phyloP scores from a whole-genome alignment of 2,113 vertebrate species.

The Polypterus senegalus region DNA sequence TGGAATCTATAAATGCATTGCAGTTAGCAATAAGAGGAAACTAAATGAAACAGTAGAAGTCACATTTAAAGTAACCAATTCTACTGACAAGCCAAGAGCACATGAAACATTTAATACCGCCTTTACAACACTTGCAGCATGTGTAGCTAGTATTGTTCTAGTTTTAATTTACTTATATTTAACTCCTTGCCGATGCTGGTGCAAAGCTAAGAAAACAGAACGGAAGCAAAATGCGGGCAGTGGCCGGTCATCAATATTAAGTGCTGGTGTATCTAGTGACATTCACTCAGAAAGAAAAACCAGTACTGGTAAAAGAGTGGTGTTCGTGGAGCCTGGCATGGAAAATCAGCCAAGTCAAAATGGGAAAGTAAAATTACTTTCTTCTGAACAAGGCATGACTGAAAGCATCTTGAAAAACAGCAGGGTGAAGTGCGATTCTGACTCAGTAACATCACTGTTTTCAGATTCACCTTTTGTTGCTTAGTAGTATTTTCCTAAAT shows the following conservation, averaged over 20 bases:
- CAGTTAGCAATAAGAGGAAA: slow-evolving; percentile 40
- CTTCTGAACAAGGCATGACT: slow-evolving; percentile 37
- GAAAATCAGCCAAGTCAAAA: slow-evolving; percentile 40
- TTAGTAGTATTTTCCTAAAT: not conserved
- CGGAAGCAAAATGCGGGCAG: slow-evolving; percentile 39
- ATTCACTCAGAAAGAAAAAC: slow-evolving; percentile 41
- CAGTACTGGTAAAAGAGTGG: slow-evolving; percentile 63
- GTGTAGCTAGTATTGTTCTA: slow-evolving; percentile 68
- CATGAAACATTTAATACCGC: slow-evolving; percentile 71
- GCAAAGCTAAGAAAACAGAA: slow-evolving; percentile 35
- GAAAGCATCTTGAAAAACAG: slow-evolving; percentile 67
- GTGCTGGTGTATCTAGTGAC: slow-evolving; percentile 29
- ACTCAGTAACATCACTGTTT: slow-evolving; percentile 46
- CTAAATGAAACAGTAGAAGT: slow-evolving; percentile 48
- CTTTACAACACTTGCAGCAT: slow-evolving; percentile 72
- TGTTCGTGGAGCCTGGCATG: slow-evolving; percentile 57
- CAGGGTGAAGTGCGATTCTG: slow-evolving; percentile 47
- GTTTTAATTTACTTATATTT: slow-evolving; percentile 74
- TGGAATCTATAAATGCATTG: slow-evolving; percentile 57
- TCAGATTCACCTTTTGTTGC: slow-evolving; percentile 47
- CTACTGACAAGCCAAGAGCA: slow-evolving; percentile 38
- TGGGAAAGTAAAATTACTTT: slow-evolving; percentile 48
- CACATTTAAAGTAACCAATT: slow-evolving; percentile 54
- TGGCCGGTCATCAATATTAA: slow-evolving; percentile 40
- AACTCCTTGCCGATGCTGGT: slow-evolving; percentile 61